Evolutionary conservation across 37 sponge, comb jelly and placozoan genomes (phyloP).

Genomic region (Diacarnus erythraeanus): DNA sequence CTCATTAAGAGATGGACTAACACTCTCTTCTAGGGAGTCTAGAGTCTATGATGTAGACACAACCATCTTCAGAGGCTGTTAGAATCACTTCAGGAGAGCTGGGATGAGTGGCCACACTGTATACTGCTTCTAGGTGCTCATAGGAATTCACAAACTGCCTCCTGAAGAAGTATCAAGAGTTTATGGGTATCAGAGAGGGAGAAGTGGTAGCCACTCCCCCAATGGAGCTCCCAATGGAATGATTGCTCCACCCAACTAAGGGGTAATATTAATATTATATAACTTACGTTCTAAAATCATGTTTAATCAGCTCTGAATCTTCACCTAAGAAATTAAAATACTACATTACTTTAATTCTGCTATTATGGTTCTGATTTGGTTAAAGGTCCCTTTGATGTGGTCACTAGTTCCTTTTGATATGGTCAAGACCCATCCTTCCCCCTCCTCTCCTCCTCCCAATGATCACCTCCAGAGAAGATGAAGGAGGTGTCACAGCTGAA

Average conservation of each 20-base stretch:
- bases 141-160: constrained; percentile 8
- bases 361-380: too few species aligned
- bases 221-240: too few species aligned
- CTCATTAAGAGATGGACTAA: not conserved
- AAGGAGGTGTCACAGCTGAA: constrained; percentile 47
- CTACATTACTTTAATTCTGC: not conserved
- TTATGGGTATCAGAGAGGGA: not conserved
- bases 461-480: constrained; percentile 56
- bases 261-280: not conserved
- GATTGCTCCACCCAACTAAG: too few species aligned
- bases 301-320: constrained; percentile 51
- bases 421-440: too few species aligned
- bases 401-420: too few species aligned
- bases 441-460: not conserved
- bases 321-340: constrained; percentile 38
- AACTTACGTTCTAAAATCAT: constrained; percentile 50
- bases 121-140: constrained; percentile 39
- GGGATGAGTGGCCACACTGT: constrained; percentile 52
- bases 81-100: constrained; percentile 29
- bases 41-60: constrained; percentile 46
- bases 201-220: not conserved
- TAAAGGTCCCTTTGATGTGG: too few species aligned
- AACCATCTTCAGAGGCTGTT: constrained; percentile 65
- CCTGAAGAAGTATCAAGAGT: constrained; percentile 19
- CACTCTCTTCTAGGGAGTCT: constrained; percentile 10